A percentile compares a stretch with the other conserved stretches of the same genome.
phyloP scores from a whole-genome alignment of 2,888 invertebrate genomes.

The Trypoxylon attenuatum region DNA sequence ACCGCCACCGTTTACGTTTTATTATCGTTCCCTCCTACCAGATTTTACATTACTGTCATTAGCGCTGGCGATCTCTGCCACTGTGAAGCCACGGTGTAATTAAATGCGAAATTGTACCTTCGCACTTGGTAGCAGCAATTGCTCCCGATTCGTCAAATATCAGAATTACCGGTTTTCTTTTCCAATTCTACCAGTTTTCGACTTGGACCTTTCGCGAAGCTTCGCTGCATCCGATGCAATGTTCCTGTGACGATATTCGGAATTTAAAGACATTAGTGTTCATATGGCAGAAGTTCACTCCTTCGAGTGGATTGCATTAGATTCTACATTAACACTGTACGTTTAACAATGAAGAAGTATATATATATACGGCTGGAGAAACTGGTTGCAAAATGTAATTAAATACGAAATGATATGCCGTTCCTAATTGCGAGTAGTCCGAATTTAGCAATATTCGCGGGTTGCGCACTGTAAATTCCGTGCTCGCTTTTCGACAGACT shows the following conservation, averaged over 20 bases:
- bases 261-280: too few relatives aligned
- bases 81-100: slow-evolving; percentile 58
- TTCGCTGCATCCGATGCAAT: neutral
- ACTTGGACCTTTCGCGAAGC: too few relatives aligned
- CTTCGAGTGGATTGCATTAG: too few relatives aligned
- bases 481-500: slow-evolving; percentile 44
- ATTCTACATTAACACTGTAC: too few relatives aligned
- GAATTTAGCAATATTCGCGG: slow-evolving; percentile 52
- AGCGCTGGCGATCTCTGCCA: slow-evolving; percentile 53
- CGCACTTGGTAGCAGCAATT: slow-evolving; percentile 60
- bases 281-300: too few relatives aligned
- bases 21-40: slow-evolving; percentile 56
- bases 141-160: slow-evolving; percentile 70
- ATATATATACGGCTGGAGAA: slow-evolving; percentile 13
- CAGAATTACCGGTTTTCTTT: slow-evolving; percentile 24
- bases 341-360: slow-evolving; percentile 28
- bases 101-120: slow-evolving; percentile 68
- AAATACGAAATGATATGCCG: slow-evolving; percentile 47
- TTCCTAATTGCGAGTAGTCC: slow-evolving; percentile 46
- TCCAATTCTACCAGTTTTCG: too few relatives aligned
- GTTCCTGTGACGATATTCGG: too few relatives aligned
- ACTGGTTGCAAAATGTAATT: slow-evolving; percentile 37
- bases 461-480: slow-evolving; percentile 24
- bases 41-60: slow-evolving; percentile 68
- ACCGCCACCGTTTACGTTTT: slow-evolving; percentile 58